Conservation (phyloP, 1,140 invertebrate genomes). For the Drosophila bifasciata region DNA sequence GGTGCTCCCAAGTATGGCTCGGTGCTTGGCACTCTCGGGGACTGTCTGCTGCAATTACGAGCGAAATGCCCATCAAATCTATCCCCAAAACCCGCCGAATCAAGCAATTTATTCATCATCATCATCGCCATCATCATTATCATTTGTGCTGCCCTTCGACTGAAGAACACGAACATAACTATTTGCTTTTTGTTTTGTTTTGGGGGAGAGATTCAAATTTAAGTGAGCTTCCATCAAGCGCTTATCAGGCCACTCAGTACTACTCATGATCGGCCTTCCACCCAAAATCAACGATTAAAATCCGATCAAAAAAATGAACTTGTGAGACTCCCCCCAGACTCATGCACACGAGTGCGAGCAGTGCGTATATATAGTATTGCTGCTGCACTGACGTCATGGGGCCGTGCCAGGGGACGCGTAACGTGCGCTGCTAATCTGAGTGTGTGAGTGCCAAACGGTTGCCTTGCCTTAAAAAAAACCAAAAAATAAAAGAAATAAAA, state of each 20-base stretch:
- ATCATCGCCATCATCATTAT: conserved; percentile 28
- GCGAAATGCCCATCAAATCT: conserved; percentile 39
- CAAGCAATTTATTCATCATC: conserved; percentile 49
- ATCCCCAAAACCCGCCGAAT: conserved; percentile 46
- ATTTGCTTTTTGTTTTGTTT: not conserved
- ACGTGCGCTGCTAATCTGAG: conserved; percentile 54
- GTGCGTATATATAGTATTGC: not conserved
- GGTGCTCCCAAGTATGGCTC: conserved; percentile 23
- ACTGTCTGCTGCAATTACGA: conserved; percentile 33
- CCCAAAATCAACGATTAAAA: conserved; percentile 4
- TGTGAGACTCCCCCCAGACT: conserved; percentile 5
- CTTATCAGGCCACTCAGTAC: conserved; percentile 11
- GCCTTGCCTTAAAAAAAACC: conserved; percentile 39
- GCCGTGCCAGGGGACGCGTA: conserved; percentile 16
- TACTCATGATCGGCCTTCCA: conserved; percentile 33
- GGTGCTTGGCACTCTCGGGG: conserved; percentile 30
- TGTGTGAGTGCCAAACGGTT: conserved; percentile 21
- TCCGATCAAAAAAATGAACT: conserved; percentile 33
- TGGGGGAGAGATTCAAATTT: not conserved
- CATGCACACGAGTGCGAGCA: conserved; percentile 17
- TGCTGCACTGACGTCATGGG: conserved; percentile 33
- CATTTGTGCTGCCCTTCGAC: conserved; percentile 36
- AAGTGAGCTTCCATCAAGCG: conserved; percentile 10
- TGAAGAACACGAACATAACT: not conserved
- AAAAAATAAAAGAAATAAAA: conserved; percentile 4